Base-by-base conservation (phyloP, 2,113 vertebrate genomes). In the Oreochromis tanganicae region DNA sequence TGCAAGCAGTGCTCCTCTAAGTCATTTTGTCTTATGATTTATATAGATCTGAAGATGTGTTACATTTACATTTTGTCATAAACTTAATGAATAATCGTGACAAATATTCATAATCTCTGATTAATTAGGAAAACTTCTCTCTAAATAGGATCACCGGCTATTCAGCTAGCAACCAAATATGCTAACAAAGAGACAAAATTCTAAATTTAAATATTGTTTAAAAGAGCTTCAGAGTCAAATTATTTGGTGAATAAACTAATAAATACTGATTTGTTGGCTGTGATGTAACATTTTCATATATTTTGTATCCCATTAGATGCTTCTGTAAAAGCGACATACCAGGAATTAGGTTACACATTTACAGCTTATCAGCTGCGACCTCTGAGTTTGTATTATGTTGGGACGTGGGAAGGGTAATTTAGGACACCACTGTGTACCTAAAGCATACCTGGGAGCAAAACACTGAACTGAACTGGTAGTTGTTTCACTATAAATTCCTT, bases 301-400 rank as follows among this genome's bases (percentile, higher is more conserved):
- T 5, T 16, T 43, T 24, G 24, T 24, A 24, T 13, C 4, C 34
- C 41, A 21, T 24, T 43, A 73, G 71, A 50, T 78, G 6, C 43
- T 48, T 29, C 68, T 29, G 5, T 48, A 4, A 29, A 75, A 75
- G 9, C 0, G 4, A 0, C 24, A 75, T 16, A 50, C 16, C 43
- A 7, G 7, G 46, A 50, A 50, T 50, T 50, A 78, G 2, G 46
- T 50, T 78, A 78, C 4, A 78, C 17, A 78, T 50, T 78, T 32
- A 78, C 46, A 78, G 71, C 24, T 50, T 50, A 50, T 29, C 71
- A 75, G 43, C 43, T 12, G 71, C 41, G 29, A 9, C 71, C 71
- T 78, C 46, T 50, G 43, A 78, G 46, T 78, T 50, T 19, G 1
- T n/a, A 29, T 78, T 78, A 32, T 32, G 27, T 12, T 50, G 16